Base-by-base conservation (phyloP, 2,113 vertebrate genomes). In the Antigone vipio region DNA sequence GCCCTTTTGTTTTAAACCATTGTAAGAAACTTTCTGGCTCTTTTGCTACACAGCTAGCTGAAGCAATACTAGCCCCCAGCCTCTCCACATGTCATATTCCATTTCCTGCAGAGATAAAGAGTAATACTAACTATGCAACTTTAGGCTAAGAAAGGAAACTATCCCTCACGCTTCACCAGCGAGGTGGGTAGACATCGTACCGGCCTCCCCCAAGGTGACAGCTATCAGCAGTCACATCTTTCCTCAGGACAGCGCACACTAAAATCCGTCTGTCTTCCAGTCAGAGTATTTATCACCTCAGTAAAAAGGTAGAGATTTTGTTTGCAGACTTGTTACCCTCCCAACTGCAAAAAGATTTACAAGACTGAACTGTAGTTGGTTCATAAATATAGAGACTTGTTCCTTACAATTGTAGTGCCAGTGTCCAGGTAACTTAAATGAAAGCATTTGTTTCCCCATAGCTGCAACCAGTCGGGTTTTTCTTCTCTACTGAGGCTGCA, bases 61-160 rank as follows among this genome's bases (percentile, higher is more conserved):
- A 50, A 92, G 49, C 27, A 32, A 34, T 17, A 19, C 20, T 55
- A 24, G 53, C 68, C 42, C 58, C 55, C 56, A 93, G 40, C 34
- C 52, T 75, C 12, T 0, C 34, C 79, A 83, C 0, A 0, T 50
- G 55, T 62, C 53, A 14, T 9, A 29, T 29, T 60, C 62, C 13
- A 21, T 82, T 82, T 83, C 38, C 66, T 69, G 32, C n/a, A 72
- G 66, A 88, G 71, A 87, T 44, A 63, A 56, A 91, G 47, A 26
- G 21, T 17, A 75, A 34, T 26, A 78, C 30, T 85, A 71, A 45
- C 68, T 52, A 24, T 1, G 2, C 44, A 77, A 30, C 52, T 74
- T 66, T 12, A 58, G 74, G 63, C 42, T 53, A 67, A 68, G 73
- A 45, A 85, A 85, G 26, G 45, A 89, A 89, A 88, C 8, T 29